These are phyloP conservation scores for Pseudococcus viburni DNA, from an alignment of 2,888 invertebrate species.

Conservation along the genomic window DNA sequence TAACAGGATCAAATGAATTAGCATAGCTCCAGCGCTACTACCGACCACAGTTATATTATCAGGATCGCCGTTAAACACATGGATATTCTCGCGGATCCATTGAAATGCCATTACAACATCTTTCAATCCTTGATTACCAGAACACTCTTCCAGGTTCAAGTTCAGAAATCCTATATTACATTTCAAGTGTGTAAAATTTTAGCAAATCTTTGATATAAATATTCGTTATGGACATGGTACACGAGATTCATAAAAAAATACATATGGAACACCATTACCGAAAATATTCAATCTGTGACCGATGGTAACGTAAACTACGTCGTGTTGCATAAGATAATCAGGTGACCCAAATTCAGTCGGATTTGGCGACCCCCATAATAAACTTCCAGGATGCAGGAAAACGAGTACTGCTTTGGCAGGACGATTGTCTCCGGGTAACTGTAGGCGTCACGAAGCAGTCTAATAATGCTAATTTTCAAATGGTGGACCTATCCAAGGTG, in stretches of 20 bases:
- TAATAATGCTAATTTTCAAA: no score
- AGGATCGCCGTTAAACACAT: slow-evolving; percentile 50
- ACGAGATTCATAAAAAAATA: no score
- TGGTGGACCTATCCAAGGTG: no score
- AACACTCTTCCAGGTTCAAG: slow-evolving; percentile 41
- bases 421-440: background rate
- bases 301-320: slow-evolving; percentile 48
- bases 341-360: slow-evolving; percentile 16
- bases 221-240: background rate
- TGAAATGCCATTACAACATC: slow-evolving; percentile 43
- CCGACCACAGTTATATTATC: slow-evolving; percentile 47
- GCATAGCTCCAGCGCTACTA: background rate
- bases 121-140: slow-evolving; percentile 53
- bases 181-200: background rate
- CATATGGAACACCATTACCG: slow-evolving; percentile 22
- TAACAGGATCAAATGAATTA: slow-evolving; percentile 13
- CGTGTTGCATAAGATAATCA: slow-evolving; percentile 50
- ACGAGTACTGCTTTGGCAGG: slow-evolving; percentile 38
- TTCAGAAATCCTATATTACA: slow-evolving; percentile 45
- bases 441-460: background rate
- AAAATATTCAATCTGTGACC: slow-evolving; percentile 46
- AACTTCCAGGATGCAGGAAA: slow-evolving; percentile 27
- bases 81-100: slow-evolving; percentile 53
- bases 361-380: slow-evolving; percentile 13
- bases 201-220: background rate